A percentile compares a stretch with the other conserved stretches of the same genome.
Conservation (phyloP, 1,140 invertebrate species). For the Ceratina japonica region DNA sequence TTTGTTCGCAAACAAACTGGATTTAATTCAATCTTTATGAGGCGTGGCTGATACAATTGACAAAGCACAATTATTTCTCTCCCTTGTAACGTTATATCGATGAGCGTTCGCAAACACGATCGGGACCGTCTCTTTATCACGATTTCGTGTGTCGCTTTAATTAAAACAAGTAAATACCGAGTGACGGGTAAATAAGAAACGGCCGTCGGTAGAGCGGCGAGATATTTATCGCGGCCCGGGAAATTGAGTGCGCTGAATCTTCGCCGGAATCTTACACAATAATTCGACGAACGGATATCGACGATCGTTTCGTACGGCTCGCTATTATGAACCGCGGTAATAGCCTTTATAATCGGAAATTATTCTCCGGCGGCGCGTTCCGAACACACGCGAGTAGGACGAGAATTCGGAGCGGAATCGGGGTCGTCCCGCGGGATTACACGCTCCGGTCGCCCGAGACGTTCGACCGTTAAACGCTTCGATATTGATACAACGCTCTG, state of each 20-base stretch:
- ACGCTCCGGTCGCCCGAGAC: conserved; percentile 22
- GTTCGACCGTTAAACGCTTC: conserved; percentile 34
- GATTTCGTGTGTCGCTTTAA: no score
- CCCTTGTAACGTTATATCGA: conserved; percentile 6
- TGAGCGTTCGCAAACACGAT: not conserved
- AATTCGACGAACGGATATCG: no score
- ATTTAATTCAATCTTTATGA: conserved; percentile 33
- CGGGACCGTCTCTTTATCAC: no score
- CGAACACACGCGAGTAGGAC: not conserved
- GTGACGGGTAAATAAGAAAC: no score
- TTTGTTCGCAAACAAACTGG: conserved; percentile 55
- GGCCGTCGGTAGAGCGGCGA: no score
- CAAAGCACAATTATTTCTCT: conserved; percentile 41
- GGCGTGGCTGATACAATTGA: not conserved
- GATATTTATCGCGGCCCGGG: no score
- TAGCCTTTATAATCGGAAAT: conserved; percentile 74
- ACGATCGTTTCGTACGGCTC: conserved; percentile 33
- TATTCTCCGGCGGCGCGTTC: conserved; percentile 58
- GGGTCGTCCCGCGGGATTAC: conserved; percentile 32
- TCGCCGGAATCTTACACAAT: no score
- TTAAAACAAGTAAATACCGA: no score
- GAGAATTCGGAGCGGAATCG: conserved; percentile 15
- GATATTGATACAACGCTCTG: conserved; percentile 33
- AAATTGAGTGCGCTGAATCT: no score
- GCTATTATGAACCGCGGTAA: conserved; percentile 63